Percentiles rank a stretch among this genome's conserved stretches.
phyloP scores from a whole-genome alignment of 1,140 invertebrate species.

The Drosophila micromelanica region DNA sequence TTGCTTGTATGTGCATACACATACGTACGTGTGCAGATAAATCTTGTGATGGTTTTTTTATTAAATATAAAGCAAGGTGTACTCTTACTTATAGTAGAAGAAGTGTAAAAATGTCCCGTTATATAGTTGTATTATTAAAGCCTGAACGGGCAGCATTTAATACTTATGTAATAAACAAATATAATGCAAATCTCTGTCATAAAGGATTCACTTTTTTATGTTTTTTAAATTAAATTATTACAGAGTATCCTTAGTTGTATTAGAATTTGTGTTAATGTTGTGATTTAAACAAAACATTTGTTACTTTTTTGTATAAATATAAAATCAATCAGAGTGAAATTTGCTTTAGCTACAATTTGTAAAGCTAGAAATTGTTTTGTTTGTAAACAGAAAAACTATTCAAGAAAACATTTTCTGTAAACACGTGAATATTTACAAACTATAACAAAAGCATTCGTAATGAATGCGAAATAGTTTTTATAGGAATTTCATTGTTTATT shows the following conservation, averaged over 20 bases:
- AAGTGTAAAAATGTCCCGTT: slow-evolving; percentile 68
- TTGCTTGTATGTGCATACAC: slow-evolving; percentile 58
- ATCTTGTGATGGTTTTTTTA: slow-evolving; percentile 80
- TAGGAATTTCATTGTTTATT: not conserved
- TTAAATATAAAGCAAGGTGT: slow-evolving; percentile 60
- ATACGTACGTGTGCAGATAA: slow-evolving; percentile 46
- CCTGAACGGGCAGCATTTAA: slow-evolving; percentile 76
- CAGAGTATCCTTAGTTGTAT: too few relatives aligned
- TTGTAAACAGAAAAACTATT: not conserved
- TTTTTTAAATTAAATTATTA: too few relatives aligned
- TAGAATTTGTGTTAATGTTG: too few relatives aligned
- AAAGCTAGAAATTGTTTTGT: not conserved
- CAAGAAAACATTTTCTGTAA: not conserved
- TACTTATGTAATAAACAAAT: slow-evolving; percentile 51
- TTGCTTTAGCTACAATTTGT: not conserved
- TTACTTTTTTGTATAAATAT: too few relatives aligned
- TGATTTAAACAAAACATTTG: too few relatives aligned
- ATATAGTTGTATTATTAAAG: slow-evolving; percentile 76
- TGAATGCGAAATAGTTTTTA: not conserved
- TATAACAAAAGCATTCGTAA: not conserved
- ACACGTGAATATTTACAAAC: not conserved
- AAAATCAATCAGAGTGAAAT: not conserved
- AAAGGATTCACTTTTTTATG: not conserved
- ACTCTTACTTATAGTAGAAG: slow-evolving; percentile 59
- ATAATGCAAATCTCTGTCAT: not conserved